Base-by-base conservation (phyloP, 2,888 invertebrate species). In the Thereva unica region DNA sequence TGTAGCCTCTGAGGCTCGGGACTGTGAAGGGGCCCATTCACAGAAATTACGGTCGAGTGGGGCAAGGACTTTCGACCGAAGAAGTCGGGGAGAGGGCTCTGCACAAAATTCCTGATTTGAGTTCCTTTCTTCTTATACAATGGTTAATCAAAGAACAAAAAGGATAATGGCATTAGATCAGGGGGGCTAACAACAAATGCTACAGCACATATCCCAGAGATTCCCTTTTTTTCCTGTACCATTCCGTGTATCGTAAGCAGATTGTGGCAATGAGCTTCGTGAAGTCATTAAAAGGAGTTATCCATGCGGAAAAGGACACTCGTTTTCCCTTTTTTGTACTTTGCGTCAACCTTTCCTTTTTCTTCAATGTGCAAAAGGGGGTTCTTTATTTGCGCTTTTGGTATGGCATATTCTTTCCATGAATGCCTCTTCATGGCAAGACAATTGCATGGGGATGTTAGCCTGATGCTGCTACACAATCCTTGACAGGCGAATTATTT, bases 71-170 rank as follows among this genome's bases (percentile, higher is more conserved):
- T 42, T 44, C 23, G 23, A 23, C 23, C 1, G 23, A 23, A 23
- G 23, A 23, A 23, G 56, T 56, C 44, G 56, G 38, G 44, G 23
- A n/a, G 35, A 56, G 56, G 44, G 56, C 56, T 56, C 44, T 56
- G 42, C 35, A 56, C 44, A 44, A 56, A 56, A 56, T 44, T 44
- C 56, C n/a, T 56, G 56, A 56, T 56, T 56, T 56, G 56, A 56
- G 56, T 44, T 56, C 56, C 44, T 56, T 55, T 56, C 44, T 56
- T 12, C 9, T 56, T n/a, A 44, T 44, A 56, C 56, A 56, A 56
- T 56, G 44, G 56, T 56, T 56, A 56, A 56, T 56, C 56, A 56
- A 35, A 42, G 44, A 44, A 56, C 56, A 56, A 56, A 23, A 56
- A 35, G 56, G 56, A 56, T 56, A 56, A 56, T 44, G 44, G 34